Percentiles rank a stretch among this genome's conserved stretches.
Conservation (phyloP, 2,797 vertebrate genomes). For the Pseudocheirus occidentalis region DNA sequence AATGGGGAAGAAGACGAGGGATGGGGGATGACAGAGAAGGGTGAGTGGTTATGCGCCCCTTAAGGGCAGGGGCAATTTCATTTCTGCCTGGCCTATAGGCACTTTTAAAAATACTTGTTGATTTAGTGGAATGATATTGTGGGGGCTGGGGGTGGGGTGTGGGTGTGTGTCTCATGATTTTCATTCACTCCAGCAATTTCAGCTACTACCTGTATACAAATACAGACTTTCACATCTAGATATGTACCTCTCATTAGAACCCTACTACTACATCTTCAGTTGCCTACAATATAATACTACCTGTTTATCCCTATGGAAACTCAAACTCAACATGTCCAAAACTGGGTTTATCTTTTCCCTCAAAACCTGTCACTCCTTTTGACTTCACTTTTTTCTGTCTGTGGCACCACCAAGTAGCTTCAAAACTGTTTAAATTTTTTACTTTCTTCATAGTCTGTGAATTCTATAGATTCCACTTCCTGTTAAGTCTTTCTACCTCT, state of each 20-base stretch:
- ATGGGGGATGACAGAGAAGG: background rate
- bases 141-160: background rate
- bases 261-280: background rate
- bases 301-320: background rate
- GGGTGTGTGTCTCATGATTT: background rate
- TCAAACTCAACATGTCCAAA: background rate
- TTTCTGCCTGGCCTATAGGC: background rate
- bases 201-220: background rate
- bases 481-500: background rate
- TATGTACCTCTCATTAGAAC: background rate
- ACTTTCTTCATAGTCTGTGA: background rate
- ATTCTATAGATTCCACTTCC: background rate
- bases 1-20: background rate
- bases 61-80: background rate
- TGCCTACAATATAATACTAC: background rate
- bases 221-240: background rate
- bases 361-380: background rate
- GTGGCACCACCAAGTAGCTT: background rate
- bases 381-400: background rate
- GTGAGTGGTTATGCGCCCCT: background rate
- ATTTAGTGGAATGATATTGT: background rate
- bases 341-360: background rate
- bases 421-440: background rate
- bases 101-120: background rate
- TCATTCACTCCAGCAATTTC: background rate